Evolutionary conservation across 1,140 invertebrate species (phyloP).

Genomic region (Drosophila santomea): DNA sequence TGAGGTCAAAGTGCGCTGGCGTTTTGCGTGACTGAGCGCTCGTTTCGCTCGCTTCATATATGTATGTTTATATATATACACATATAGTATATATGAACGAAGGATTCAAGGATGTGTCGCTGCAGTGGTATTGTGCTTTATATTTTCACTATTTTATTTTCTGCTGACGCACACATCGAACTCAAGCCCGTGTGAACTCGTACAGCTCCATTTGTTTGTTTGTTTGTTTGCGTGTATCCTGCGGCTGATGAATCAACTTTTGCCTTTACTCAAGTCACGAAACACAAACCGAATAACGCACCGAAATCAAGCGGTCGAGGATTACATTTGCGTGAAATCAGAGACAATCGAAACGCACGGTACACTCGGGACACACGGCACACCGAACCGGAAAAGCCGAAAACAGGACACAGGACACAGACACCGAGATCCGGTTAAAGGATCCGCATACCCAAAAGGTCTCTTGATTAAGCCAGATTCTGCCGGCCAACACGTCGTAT

Average conservation of each 20-base stretch:
- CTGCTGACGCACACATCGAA: conserved; percentile 65
- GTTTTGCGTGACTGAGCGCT: conserved; percentile 49
- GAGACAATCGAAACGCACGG: conserved; percentile 62
- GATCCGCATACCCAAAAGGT: conserved; percentile 24
- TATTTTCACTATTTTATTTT: conserved; percentile 81
- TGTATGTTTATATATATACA: background rate
- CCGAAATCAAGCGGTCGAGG: conserved; percentile 53
- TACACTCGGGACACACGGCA: conserved; percentile 19
- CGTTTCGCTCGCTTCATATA: conserved; percentile 7
- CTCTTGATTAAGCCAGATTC: conserved; percentile 67
- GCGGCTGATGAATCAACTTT: conserved; percentile 82
- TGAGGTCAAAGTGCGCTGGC: conserved; percentile 74
- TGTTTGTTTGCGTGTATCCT: conserved; percentile 61
- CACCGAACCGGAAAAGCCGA: conserved; percentile 11
- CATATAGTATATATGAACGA: conserved; percentile 12
- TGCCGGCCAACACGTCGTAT: conserved; percentile 58
- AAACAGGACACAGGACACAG: conserved; percentile 35
- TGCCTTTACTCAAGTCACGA: conserved; percentile 80
- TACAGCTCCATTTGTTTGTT: conserved; percentile 22
- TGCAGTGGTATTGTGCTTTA: conserved; percentile 69
- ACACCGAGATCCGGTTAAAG: conserved; percentile 38
- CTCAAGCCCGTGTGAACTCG: conserved; percentile 33
- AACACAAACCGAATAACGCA: conserved; percentile 67
- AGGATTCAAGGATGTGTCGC: conserved; percentile 61
- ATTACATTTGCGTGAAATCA: conserved; percentile 77